Percentiles rank a stretch among this genome's conserved stretches.
phyloP scores from a whole-genome alignment of 2,113 vertebrate species.

The Xenotilapia flavipinnis region DNA sequence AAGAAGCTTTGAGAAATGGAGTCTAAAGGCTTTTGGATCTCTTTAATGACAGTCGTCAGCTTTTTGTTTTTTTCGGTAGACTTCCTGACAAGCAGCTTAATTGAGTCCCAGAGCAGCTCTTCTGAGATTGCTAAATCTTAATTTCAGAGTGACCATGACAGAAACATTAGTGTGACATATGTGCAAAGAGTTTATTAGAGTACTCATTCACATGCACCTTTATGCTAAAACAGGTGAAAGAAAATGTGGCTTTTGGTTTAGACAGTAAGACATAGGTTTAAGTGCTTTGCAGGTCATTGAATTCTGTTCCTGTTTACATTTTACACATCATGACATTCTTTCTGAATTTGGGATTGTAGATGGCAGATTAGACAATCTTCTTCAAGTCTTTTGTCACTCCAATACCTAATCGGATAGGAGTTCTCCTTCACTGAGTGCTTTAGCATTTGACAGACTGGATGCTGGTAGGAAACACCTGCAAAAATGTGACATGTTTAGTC shows the following conservation, averaged over 20 bases:
- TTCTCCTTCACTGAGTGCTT: neutral
- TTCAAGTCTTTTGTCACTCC: neutral
- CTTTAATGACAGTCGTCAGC: neutral
- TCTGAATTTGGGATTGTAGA: neutral
- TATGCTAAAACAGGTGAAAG: neutral
- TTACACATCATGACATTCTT: neutral
- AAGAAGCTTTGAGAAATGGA: slow-evolving; percentile 17
- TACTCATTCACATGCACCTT: neutral
- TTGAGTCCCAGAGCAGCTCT: neutral
- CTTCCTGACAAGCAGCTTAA: neutral
- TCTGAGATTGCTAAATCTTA: neutral
- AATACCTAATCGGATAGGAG: neutral
- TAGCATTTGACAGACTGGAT: neutral
- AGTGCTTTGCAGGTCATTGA: neutral
- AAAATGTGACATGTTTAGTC: neutral
- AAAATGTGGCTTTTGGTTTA: neutral
- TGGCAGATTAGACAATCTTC: neutral
- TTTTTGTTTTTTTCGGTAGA: neutral
- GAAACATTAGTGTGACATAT: neutral
- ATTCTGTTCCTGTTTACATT: neutral
- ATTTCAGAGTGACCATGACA: neutral
- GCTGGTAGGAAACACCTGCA: neutral
- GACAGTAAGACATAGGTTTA: neutral
- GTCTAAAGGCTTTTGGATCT: slow-evolving; percentile 9
- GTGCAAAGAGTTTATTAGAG: neutral